Evolutionary conservation across 37 sponge, comb jelly and placozoan genomes (phyloP).

Genomic region (Halichondria panicea): DNA sequence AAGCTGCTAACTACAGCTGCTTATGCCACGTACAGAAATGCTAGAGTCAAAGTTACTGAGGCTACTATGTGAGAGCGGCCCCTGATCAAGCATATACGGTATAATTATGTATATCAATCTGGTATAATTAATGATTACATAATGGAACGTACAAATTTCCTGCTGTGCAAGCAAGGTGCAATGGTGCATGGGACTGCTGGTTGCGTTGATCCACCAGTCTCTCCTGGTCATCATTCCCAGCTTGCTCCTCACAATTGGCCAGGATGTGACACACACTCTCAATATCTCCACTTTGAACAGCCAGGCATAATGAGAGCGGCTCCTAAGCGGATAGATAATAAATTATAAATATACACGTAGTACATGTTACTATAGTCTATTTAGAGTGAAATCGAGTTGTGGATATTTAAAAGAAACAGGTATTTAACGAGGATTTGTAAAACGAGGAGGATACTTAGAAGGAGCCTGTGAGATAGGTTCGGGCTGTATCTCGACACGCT

Average conservation of each 20-base stretch:
- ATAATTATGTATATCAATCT: not conserved
- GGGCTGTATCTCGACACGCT: too few relatives aligned
- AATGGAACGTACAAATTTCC: slow-evolving; percentile 77
- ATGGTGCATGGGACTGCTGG: slow-evolving; percentile 72
- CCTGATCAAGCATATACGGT: too few relatives aligned
- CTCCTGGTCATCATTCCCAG: slow-evolving; percentile 15
- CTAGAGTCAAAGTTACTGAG: too few relatives aligned
- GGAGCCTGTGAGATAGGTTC: too few relatives aligned
- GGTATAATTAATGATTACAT: not conserved
- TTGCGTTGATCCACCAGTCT: slow-evolving; percentile 73
- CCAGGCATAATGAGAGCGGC: slow-evolving; percentile 71
- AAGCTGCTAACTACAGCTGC: too few relatives aligned
- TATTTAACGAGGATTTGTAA: too few relatives aligned
- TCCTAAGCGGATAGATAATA: slow-evolving; percentile 19
- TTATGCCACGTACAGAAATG: too few relatives aligned
- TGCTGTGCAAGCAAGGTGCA: slow-evolving; percentile 71
- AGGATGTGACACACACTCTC: slow-evolving; percentile 41
- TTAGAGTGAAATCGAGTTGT: too few relatives aligned
- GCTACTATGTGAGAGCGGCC: not conserved
- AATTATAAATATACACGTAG: not conserved
- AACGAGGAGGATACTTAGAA: too few relatives aligned
- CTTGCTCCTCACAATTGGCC: not conserved
- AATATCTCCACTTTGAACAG: slow-evolving; percentile 78
- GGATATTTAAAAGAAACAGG: too few relatives aligned
- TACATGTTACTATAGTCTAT: too few relatives aligned